phyloP scores from a whole-genome alignment of 2,113 vertebrate species.

The Cynopterus brachyotis region DNA sequence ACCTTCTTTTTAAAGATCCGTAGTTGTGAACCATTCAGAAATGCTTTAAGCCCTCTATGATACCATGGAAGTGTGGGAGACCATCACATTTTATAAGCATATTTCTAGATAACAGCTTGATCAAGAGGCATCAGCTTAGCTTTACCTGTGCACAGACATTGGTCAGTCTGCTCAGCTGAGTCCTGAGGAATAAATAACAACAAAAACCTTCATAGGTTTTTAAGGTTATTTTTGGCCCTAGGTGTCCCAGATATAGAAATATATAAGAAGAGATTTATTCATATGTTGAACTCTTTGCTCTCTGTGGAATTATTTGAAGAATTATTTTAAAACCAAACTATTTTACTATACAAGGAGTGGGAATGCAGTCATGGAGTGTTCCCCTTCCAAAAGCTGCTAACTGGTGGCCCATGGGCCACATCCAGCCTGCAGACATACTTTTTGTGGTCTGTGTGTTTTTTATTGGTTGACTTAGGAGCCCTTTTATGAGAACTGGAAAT shows the following conservation, averaged over 20 bases:
- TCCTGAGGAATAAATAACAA: conserved; percentile 4
- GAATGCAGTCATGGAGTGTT: not conserved
- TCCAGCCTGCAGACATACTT: not conserved
- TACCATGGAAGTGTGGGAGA: not conserved
- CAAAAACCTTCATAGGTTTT: not conserved
- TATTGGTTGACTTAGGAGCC: not conserved
- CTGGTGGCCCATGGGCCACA: not conserved
- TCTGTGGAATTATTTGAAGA: conserved; percentile 44
- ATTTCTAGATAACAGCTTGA: not conserved
- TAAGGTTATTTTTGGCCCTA: not conserved
- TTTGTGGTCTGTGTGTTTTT: not conserved
- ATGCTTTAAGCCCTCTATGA: not conserved
- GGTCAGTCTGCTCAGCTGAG: not conserved
- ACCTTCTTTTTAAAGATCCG: not conserved
- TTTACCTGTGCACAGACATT: not conserved
- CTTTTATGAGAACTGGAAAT: conserved; percentile 7
- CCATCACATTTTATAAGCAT: not conserved
- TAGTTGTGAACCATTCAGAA: not conserved
- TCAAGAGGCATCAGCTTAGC: not conserved
- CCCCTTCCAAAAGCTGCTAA: not conserved
- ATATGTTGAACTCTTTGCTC: conserved; percentile 30
- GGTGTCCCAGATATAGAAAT: conserved; percentile 36
- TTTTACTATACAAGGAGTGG: conserved; percentile 18
- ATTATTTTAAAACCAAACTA: conserved; percentile 38
- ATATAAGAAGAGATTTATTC: conserved; percentile 10